Evolutionary conservation across 2,797 vertebrate genomes (phyloP), one percentile per base, ranked within the genome.

Genomic region (Botia almorhae): DNA sequence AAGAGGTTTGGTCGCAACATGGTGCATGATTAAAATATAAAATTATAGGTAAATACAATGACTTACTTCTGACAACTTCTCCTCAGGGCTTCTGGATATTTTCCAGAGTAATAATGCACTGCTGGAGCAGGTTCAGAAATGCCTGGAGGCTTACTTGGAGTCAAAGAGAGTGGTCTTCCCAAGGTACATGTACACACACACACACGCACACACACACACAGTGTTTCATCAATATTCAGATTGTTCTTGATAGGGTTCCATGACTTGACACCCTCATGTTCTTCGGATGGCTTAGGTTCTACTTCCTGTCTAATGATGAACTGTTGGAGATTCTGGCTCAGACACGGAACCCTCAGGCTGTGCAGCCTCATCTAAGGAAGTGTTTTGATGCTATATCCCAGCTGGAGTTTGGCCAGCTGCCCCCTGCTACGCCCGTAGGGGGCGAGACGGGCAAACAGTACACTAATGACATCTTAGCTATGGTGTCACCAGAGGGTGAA

Each of bases 291-390:
- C 51, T 46, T 83, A 96, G 95, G 81, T 96, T 96, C 92, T 96
- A 95, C 89, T 96, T 97, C 88, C 89, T 97, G 69, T 96, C 95
- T 63, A 96, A 95, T 55, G 95, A 97, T 81, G 95, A 97, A 86
- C 93, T 96, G 53, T 91, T 97, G 72, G 95, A 95, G 89, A 95
- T 96, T 88, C 86, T 96, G 90, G 94, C 95, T 1, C 94, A 96
- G 90, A 96, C 94, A 2, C 85, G 93, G 82, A 96, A 96, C 79
- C 95, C 94, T 8, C 94, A 95, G 85, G 95, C 96, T 0, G 95
- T 96, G 83, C 94, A 96, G 87, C 95, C 95, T 1, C 95, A 96
- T 84, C 90, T 95, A 53, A 91, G 95, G 80, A 97, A 96, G 85
- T 97, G 96, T 87, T 97, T 97, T 26, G 95, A 96, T 85, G 92